These are phyloP conservation scores for Heterodera carotae DNA, from an alignment of 1,140 invertebrate species.

Conservation along the genomic window DNA sequence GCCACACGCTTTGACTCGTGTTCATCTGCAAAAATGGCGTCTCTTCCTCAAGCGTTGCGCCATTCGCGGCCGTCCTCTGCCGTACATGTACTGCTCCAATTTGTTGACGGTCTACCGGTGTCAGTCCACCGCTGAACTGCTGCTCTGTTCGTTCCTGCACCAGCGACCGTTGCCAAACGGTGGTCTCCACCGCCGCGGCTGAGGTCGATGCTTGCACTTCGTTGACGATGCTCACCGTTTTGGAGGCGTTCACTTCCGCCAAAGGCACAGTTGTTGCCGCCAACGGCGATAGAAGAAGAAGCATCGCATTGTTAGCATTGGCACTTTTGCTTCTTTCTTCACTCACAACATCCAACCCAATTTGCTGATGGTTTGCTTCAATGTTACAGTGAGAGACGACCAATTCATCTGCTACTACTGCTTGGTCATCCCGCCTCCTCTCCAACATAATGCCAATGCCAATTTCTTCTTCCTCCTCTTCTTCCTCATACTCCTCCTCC, in stretches of 20 bases:
- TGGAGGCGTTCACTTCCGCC: not conserved
- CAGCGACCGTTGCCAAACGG: constrained; percentile 3
- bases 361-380: not conserved
- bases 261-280: not conserved
- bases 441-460: not conserved
- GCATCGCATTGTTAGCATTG: not conserved
- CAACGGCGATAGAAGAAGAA: too few relatives aligned
- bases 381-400: too few relatives aligned
- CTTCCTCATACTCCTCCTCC: not conserved
- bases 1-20: not conserved
- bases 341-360: not conserved
- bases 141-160: not conserved
- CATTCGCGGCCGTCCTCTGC: not conserved
- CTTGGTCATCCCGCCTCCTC: constrained; percentile 7
- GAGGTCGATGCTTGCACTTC: constrained; percentile 11
- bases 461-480: not conserved
- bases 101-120: not conserved
- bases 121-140: not conserved
- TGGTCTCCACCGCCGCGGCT: not conserved
- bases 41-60: not conserved
- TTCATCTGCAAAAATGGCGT: constrained; percentile 1
- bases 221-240: constrained; percentile 9
- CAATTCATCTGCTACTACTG: not conserved
- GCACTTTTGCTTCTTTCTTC: not conserved
- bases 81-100: not conserved